Evolutionary conservation across 2,113 vertebrate genomes (phyloP), one percentile per base, ranked within the genome.

Genomic region (Thalassoma bifasciatum): DNA sequence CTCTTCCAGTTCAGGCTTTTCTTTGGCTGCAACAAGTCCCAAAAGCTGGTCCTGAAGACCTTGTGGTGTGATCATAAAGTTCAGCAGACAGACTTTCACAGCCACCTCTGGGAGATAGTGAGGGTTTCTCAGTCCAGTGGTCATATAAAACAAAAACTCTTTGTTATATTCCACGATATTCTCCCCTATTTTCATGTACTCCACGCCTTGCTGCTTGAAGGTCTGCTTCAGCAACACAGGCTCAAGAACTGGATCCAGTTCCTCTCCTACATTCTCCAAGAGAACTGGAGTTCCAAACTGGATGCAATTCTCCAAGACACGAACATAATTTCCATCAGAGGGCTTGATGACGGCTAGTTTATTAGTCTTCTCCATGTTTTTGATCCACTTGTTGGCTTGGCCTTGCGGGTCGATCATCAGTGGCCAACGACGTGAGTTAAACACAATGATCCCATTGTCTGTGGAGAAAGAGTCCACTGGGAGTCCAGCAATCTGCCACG

Each of bases 351-450:
- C 90, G 1, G 93, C 88, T 11, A 98, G 91, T 42, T 91, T 96
- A 76, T 96, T 98, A 0, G 16, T 66, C 79, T 96, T 97, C 86
- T 98, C 96, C 96, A 98, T 96, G 72, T 97, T 98, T 81, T 96
- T 99, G 66, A 99, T 77, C 97, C 97, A 99, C 37, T 96, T 97
- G 86, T 97, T 98, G 82, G 97, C 96, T 86, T 99, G 97, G 24
- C 95, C 95, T 86, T 99, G 97, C 64, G 97, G 96, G 81, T 98
- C 97, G 54, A 98, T 97, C 95, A 98, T 98, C 46, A 98, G 89
- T 46, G 97, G 88, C 96, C 96, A 99, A 3, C 95, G 93, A 23
- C 95, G 95, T 6, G 96, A 98, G 84, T 96, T 96, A 57, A 95
- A 96, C 63, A 97, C 94, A 38, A 98, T 97, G 68, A 99, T 95